Evolutionary conservation across 2,888 invertebrate genomes (phyloP).

Genomic region (Orthosia gracilis): DNA sequence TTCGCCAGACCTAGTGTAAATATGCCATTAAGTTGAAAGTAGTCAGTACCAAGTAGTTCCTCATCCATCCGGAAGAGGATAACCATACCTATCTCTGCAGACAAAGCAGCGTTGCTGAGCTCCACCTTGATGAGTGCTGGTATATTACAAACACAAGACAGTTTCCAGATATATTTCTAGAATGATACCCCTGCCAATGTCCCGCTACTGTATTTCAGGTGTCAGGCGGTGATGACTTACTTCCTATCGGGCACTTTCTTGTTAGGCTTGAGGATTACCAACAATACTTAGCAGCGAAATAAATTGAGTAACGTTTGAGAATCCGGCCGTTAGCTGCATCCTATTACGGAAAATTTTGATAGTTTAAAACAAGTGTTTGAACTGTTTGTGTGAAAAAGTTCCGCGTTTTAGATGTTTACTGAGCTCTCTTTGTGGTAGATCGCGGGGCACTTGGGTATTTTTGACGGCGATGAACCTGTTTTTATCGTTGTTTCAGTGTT

Average conservation of each 20-base stretch:
- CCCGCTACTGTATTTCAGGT: too few species aligned
- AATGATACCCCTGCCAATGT: too few species aligned
- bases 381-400: slow-evolving; percentile 18
- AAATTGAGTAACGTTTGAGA: neutral
- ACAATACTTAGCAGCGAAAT: neutral
- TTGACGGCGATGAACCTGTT: slow-evolving; percentile 31
- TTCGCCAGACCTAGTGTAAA: neutral
- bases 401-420: slow-evolving; percentile 17
- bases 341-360: slow-evolving; percentile 12
- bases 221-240: too few species aligned
- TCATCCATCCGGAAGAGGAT: too few species aligned
- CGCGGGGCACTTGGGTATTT: slow-evolving; percentile 42
- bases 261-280: too few species aligned
- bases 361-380: slow-evolving; percentile 24
- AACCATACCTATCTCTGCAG: neutral
- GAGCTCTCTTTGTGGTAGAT: slow-evolving; percentile 12
- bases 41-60: neutral
- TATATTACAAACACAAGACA: neutral
- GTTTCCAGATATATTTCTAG: neutral
- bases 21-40: neutral
- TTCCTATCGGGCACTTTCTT: too few species aligned
- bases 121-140: neutral
- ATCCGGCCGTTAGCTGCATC: neutral
- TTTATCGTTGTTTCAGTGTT: slow-evolving; percentile 23
- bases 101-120: neutral